Conservation (phyloP, 2,113 vertebrate species). For the Pluvialis apricaria region DNA sequence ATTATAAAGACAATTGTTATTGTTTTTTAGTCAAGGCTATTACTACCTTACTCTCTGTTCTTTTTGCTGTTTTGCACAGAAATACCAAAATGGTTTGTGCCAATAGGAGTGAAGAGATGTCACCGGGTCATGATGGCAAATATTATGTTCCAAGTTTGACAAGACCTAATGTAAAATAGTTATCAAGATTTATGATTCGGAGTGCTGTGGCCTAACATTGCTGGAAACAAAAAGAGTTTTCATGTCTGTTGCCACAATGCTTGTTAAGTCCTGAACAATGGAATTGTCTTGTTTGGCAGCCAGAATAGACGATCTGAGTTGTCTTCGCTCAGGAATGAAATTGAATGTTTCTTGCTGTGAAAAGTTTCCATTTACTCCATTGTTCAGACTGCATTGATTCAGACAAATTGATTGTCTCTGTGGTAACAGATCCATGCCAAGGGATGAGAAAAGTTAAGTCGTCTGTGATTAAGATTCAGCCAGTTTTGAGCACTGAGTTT, state of each 20-base stretch:
- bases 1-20: background rate
- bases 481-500: background rate
- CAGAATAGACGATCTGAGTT: background rate
- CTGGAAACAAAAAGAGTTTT: background rate
- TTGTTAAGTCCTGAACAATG: background rate
- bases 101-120: background rate
- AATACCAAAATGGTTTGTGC: background rate
- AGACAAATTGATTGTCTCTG: slow-evolving; percentile 28
- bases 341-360: slow-evolving; percentile 20
- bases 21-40: background rate
- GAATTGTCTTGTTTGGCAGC: slow-evolving; percentile 27
- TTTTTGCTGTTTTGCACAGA: background rate
- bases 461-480: background rate
- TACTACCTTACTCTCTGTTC: background rate
- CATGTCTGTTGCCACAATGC: background rate
- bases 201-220: background rate
- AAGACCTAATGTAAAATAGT: background rate
- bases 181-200: background rate
- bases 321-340: slow-evolving; percentile 12
- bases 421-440: slow-evolving; percentile 5
- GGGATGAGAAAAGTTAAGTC: background rate
- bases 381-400: slow-evolving; percentile 17
- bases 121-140: background rate
- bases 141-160: background rate
- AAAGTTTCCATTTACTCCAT: slow-evolving; percentile 9